These are phyloP conservation scores for Melanotaenia boesemani DNA, from an alignment of 2,797 vertebrate species.

Conservation along the genomic window DNA sequence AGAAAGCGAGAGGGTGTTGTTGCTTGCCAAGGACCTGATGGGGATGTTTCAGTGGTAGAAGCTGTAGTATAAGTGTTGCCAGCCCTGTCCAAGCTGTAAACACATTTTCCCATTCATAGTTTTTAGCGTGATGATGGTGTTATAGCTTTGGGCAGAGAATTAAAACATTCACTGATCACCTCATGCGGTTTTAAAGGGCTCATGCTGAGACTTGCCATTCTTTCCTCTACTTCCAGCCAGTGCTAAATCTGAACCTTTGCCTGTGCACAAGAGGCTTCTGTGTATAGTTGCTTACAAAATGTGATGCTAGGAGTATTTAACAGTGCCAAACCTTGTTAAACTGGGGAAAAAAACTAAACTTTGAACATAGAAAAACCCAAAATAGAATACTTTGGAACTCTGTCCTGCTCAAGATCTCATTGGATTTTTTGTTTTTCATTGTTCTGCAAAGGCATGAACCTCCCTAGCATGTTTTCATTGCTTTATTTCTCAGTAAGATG, in stretches of 20 bases:
- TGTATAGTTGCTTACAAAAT: slow-evolving; percentile 42
- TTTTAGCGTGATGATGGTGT: slow-evolving; percentile 45
- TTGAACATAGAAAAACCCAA: slow-evolving; percentile 3
- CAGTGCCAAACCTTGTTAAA: background rate
- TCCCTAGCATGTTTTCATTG: background rate
- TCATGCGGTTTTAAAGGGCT: slow-evolving; percentile 25
- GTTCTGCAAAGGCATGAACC: background rate
- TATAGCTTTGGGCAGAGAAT: slow-evolving; percentile 52
- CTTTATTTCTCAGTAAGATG: background rate
- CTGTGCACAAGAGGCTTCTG: slow-evolving; percentile 23
- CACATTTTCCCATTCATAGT: slow-evolving; percentile 56
- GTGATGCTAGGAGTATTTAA: background rate
- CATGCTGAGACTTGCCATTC: slow-evolving; percentile 52
- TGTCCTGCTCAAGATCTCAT: background rate
- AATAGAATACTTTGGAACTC: background rate
- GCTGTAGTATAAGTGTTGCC: slow-evolving; percentile 49
- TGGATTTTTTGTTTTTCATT: background rate
- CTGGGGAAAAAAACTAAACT: background rate
- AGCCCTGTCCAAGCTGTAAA: slow-evolving; percentile 28
- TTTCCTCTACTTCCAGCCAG: slow-evolving; percentile 45
- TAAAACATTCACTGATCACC: slow-evolving; percentile 34
- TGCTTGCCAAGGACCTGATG: slow-evolving; percentile 36
- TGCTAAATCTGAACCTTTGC: slow-evolving; percentile 42
- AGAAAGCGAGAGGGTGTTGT: slow-evolving; percentile 32
- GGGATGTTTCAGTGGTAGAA: slow-evolving; percentile 26